These are phyloP conservation scores for Microchrysa polita DNA, from an alignment of 2,888 invertebrate species.

Conservation along the genomic window DNA sequence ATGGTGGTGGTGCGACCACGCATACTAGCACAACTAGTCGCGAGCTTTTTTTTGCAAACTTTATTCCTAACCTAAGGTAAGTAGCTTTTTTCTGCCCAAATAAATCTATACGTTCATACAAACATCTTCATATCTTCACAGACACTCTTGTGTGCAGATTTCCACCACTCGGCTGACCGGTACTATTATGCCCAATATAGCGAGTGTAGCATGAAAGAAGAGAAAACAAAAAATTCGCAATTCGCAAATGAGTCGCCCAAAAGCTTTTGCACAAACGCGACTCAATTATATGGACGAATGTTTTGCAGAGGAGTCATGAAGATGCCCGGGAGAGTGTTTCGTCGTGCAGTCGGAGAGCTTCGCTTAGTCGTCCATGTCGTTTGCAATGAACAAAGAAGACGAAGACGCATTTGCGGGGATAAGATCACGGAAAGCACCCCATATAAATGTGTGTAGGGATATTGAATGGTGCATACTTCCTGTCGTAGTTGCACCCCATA, in stretches of 20 bases:
- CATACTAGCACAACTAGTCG: not conserved
- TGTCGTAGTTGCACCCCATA: not conserved
- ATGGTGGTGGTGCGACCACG: too few species aligned
- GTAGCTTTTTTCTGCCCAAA: slow-evolving; percentile 30
- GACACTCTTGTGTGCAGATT: not conserved
- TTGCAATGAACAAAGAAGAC: not conserved
- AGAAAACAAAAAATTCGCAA: slow-evolving; percentile 14
- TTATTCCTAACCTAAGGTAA: slow-evolving; percentile 37
- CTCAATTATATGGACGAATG: too few species aligned
- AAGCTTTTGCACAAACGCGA: too few species aligned
- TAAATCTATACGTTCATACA: not conserved
- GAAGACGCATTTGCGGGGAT: not conserved
- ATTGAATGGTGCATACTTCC: not conserved
- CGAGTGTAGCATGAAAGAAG: not conserved
- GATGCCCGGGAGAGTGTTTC: not conserved
- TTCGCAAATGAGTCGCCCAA: slow-evolving; percentile 5
- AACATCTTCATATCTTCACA: not conserved
- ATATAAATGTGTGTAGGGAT: too few species aligned
- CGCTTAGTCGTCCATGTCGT: not conserved
- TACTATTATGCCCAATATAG: not conserved
- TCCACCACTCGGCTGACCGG: not conserved
- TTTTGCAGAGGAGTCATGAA: not conserved
- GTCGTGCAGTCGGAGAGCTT: not conserved
- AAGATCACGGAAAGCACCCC: not conserved
- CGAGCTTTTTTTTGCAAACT: slow-evolving; percentile 36